phyloP scores from a whole-genome alignment of 2,888 invertebrate species.

The Pristionchus fissidentatus region DNA sequence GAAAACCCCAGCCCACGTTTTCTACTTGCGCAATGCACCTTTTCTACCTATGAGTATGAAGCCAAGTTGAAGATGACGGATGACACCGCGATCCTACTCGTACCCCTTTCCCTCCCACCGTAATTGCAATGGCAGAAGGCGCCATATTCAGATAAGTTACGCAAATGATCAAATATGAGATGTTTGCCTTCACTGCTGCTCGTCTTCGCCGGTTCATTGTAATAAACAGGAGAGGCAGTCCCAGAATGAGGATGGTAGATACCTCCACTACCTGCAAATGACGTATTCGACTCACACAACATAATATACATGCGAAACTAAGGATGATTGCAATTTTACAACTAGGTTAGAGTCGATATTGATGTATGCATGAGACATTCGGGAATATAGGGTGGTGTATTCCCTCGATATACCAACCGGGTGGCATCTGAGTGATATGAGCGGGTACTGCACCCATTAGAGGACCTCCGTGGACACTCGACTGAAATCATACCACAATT shows the following conservation, averaged over 20 bases:
- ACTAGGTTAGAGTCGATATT: too few relatives aligned
- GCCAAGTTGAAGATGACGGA: too few relatives aligned
- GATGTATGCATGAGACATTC: too few relatives aligned
- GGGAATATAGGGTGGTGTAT: too few relatives aligned
- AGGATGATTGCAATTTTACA: too few relatives aligned
- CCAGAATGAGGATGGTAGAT: slow-evolving; percentile 11
- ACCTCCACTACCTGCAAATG: not conserved
- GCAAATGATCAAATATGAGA: not conserved
- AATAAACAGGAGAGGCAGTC: slow-evolving; percentile 26
- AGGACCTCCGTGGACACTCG: not conserved
- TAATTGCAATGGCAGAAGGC: not conserved
- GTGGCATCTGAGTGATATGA: slow-evolving; percentile 41
- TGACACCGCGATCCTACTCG: too few relatives aligned
- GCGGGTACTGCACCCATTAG: slow-evolving; percentile 27
- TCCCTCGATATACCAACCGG: not conserved
- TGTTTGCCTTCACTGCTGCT: slow-evolving; percentile 31
- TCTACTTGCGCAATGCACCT: too few relatives aligned
- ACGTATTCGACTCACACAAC: too few relatives aligned
- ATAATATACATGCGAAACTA: too few relatives aligned
- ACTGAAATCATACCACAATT: not conserved
- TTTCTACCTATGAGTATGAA: too few relatives aligned
- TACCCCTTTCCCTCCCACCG: too few relatives aligned
- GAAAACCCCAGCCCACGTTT: too few relatives aligned
- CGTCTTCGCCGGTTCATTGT: slow-evolving; percentile 39
- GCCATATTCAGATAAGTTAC: not conserved